These are phyloP conservation scores for Cynoglossus semilaevis DNA, from an alignment of 2,113 vertebrate species.

Conservation along the genomic window DNA sequence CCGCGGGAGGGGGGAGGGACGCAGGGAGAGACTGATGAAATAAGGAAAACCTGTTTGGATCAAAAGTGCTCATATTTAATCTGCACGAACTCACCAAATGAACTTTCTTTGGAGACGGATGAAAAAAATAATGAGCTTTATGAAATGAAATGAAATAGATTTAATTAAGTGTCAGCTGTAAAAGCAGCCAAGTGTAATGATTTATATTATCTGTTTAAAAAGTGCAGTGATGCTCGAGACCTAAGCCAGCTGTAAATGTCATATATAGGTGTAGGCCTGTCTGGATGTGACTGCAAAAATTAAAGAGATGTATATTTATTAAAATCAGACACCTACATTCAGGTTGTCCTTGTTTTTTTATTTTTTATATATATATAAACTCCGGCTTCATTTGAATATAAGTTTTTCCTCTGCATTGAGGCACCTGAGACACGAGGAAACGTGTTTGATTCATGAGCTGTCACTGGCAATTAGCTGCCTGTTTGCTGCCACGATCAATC, in stretches of 20 bases:
- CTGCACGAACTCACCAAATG: slow-evolving; percentile 19
- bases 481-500: slow-evolving; percentile 17
- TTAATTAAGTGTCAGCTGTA: slow-evolving; percentile 49
- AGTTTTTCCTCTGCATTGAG: slow-evolving; percentile 8
- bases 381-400: slow-evolving; percentile 10
- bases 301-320: slow-evolving; percentile 5
- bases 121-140: slow-evolving; percentile 13
- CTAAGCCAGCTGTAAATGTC: slow-evolving; percentile 25
- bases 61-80: slow-evolving; percentile 33
- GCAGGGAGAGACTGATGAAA: slow-evolving; percentile 9
- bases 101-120: slow-evolving; percentile 33
- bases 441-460: slow-evolving; percentile 1
- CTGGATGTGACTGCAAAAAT: slow-evolving; percentile 7
- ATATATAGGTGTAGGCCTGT: not conserved
- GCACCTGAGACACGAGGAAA: slow-evolving; percentile 10
- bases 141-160: slow-evolving; percentile 30
- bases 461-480: slow-evolving; percentile 14
- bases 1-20: too few species aligned
- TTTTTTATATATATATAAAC: slow-evolving; percentile 1
- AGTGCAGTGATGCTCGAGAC: slow-evolving; percentile 6
- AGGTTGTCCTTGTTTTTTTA: slow-evolving; percentile 12
- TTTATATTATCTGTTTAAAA: slow-evolving; percentile 34
- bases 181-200: slow-evolving; percentile 25
- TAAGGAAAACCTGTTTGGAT: slow-evolving; percentile 23
- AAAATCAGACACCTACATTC: slow-evolving; percentile 21